Base-by-base conservation (phyloP, 2,113 vertebrate species). In the Carassius carassius region DNA sequence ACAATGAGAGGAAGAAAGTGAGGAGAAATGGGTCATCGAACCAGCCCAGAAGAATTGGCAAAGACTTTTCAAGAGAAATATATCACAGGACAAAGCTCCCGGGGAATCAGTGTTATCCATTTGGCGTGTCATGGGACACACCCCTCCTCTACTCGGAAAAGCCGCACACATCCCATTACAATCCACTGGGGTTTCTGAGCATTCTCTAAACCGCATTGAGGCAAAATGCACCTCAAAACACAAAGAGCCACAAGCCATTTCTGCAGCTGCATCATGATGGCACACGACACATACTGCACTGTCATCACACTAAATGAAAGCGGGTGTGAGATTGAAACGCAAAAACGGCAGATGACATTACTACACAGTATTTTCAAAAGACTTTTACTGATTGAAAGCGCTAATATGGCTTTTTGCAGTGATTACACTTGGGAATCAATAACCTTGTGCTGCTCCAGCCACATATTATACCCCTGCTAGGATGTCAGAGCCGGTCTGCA, bases 371-470 rank as follows among this genome's bases (percentile, higher is more conserved):
- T 88, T 88, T 90, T 89, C 56, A 88, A 89, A 89, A 78, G 84
- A 37, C 81, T 47, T 63, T 41, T 80, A 89, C 90, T 92, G 91
- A 93, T 93, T 92, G 65, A 89, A 90, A 81, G 86, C 90, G 92
- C 92, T 90, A 89, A 92, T 90, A 88, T 72, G 82, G 91, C 92
- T 86, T 87, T 92, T 89, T 67, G 69, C 88, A 87, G 87, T 77
- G 90, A 92, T 90, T 88, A 84, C 90, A 90, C 84, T 87, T 85
- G 60, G 32, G 21, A 90, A 93, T 94, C 93, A 87, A 94, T 94
- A 90, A 54, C 60, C 63, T 79, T 90, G 86, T 82, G 32, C 77
- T 67, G 84, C 86, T 88, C 86, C 65, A 73, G 84, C 56, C 86
- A 82, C 86, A 84, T 84, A 81, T 83, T 86, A 86, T 76, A 87